A percentile compares a stretch with the other conserved stretches of the same genome.
These are phyloP conservation scores for Grammomys dolichurus DNA, from an alignment of 2,113 vertebrate species.

Conservation along the genomic window DNA sequence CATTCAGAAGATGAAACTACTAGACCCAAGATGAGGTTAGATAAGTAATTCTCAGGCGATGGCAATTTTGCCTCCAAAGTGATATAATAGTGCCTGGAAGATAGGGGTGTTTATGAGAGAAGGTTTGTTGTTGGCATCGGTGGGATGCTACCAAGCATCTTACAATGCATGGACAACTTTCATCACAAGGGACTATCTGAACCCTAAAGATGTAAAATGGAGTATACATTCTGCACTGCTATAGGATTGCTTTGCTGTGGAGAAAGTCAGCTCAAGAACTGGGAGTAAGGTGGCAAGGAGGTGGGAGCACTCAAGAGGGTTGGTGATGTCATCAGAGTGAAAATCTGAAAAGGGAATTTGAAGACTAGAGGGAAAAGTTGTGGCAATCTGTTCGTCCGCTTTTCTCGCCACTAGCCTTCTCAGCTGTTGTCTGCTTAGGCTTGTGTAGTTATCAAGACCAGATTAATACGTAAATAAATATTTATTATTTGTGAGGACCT, in stretches of 20 bases:
- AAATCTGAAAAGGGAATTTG: background rate
- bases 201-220: background rate
- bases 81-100: background rate
- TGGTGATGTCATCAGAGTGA: background rate
- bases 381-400: background rate
- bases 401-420: background rate
- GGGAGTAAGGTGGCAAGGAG: accelerated
- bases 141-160: background rate
- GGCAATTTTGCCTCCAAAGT: background rate
- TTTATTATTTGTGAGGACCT: background rate
- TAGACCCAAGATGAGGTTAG: background rate
- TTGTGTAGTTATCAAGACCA: background rate
- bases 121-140: slow-evolving; percentile 4
- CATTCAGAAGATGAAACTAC: background rate
- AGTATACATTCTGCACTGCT: accelerated
- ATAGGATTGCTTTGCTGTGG: background rate
- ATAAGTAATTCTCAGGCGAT: background rate
- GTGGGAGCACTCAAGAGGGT: no score
- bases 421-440: background rate
- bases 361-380: background rate
- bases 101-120: background rate
- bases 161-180: no score
- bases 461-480: background rate
- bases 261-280: background rate
- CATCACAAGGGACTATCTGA: background rate